Percentiles rank a stretch among this genome's conserved stretches.
Conservation (phyloP, 2,888 invertebrate genomes). For the Metacarcinus magister region DNA sequence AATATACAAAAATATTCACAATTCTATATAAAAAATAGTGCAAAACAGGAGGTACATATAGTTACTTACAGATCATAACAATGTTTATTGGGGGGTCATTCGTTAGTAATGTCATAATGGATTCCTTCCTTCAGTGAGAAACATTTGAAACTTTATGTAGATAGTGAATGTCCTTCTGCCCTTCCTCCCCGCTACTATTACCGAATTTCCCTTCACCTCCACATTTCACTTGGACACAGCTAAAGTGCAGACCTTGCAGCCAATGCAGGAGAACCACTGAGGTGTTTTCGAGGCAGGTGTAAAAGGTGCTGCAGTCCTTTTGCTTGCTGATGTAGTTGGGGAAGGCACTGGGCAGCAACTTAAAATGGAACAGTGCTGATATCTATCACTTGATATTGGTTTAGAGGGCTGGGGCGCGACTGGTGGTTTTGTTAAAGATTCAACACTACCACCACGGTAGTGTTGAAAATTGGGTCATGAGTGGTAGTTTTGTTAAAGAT, state of each 20-base stretch:
- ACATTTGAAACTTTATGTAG: not conserved
- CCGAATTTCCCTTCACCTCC: no score
- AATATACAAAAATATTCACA: not conserved
- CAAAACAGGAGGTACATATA: not conserved
- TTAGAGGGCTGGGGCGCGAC: not conserved
- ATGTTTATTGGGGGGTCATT: not conserved
- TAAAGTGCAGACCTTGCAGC: not conserved
- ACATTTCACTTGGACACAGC: not conserved
- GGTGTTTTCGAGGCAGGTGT: not conserved
- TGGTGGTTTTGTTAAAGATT: not conserved
- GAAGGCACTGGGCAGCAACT: slow-evolving; percentile 36
- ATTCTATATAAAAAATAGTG: not conserved
- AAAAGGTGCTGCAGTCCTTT: not conserved
- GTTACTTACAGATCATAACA: not conserved
- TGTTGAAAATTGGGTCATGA: not conserved
- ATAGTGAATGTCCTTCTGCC: not conserved
- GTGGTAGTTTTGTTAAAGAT: not conserved
- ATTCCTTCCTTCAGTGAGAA: not conserved
- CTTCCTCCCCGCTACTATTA: not conserved
- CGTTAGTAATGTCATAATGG: not conserved
- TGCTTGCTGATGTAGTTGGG: slow-evolving; percentile 1
- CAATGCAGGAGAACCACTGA: slow-evolving; percentile 13
- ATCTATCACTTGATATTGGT: not conserved
- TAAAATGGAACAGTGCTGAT: not conserved
- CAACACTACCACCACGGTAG: not conserved